Evolutionary conservation across 2,888 invertebrate genomes (phyloP), one percentile per base, ranked within the genome.

Genomic region (Odontothrips loti): DNA sequence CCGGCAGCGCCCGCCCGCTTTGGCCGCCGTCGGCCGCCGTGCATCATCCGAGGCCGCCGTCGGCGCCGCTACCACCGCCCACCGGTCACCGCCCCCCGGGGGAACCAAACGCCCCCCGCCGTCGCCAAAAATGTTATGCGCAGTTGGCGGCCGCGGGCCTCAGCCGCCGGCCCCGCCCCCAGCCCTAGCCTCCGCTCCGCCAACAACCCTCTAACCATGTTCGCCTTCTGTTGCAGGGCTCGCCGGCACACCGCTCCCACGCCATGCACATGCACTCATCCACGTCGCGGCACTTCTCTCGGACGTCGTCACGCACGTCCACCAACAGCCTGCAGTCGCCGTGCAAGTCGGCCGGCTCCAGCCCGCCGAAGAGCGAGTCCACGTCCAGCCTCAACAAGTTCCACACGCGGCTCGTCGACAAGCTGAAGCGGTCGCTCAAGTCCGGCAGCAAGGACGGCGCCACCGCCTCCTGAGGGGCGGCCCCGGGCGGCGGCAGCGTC

Each of bases 371-470:
- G 85, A 88, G 89, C 84, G 90, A 90, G 79, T 90, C 90, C 82
- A 89, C 89, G 83, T 90, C 88, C 84, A 91, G 91, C 85, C 87
- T 93, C 83, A 93, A 94, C 87, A 94, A 94, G 89, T 94, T 94
- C 87, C 94, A 94, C 90, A 92, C 90, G 88, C 91, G 93, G 86
- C 90, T 94, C 87, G 92, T 95, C 87, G 94, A 94, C 88, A 94
- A 94, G 88, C 87, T 95, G 87, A 92, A 93, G 89, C 90, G 92
- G 83, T 93, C 93, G 84, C 88, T 94, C 81, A 85, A 84, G 82
- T 84, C 68, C 11, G 68, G 68, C 68, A 75, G 68, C 68, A 75
- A 75, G 68, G 68, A 75, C 68, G 68, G 68, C 27, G 68, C 68
- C 23, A 75, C 68, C 27, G 68, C 68, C 11, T 75, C 68, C 68